phyloP scores from a whole-genome alignment of 2,113 vertebrate species.

The Rhipidura dahli region DNA sequence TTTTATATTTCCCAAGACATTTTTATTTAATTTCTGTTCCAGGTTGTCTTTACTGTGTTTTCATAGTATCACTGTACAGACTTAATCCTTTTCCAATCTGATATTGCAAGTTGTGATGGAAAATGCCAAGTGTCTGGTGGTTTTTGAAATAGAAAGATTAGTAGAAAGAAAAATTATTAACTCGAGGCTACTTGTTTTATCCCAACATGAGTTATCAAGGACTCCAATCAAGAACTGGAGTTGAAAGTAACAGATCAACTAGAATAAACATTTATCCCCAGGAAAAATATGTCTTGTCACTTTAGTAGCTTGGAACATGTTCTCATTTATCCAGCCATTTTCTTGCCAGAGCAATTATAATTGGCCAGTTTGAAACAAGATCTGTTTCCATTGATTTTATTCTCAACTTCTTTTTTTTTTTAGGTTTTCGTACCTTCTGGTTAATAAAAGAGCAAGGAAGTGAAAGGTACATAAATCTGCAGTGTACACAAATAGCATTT shows the following conservation, averaged over 20 bases:
- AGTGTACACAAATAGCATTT: neutral
- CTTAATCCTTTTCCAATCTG: constrained; percentile 62
- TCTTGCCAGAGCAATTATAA: constrained; percentile 23
- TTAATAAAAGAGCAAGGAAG: constrained; percentile 20
- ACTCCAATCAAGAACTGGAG: constrained; percentile 33
- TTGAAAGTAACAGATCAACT: constrained; percentile 37
- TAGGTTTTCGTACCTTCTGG: neutral
- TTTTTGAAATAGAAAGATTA: constrained; percentile 45
- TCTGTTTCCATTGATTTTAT: constrained; percentile 22
- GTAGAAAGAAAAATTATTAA: constrained; percentile 48
- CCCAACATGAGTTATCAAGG: constrained; percentile 19
- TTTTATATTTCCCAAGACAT: constrained; percentile 64
- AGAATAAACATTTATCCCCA: constrained; percentile 27
- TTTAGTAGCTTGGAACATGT: constrained; percentile 3
- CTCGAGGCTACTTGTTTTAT: constrained; percentile 53
- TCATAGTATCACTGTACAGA: constrained; percentile 42
- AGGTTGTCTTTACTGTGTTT: constrained; percentile 34
- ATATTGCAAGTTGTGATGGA: constrained; percentile 55
- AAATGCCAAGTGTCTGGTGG: constrained; percentile 42
- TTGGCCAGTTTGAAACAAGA: neutral
- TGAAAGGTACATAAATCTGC: constrained; percentile 21
- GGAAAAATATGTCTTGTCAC: constrained; percentile 25
- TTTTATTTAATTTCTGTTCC: constrained; percentile 58
- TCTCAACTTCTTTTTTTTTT: neutral
- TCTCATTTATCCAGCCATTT: constrained; percentile 41